Percentiles rank a stretch among this genome's conserved stretches.
phyloP scores from a whole-genome alignment of 2,888 invertebrate species.

The Mesochorus sp. region DNA sequence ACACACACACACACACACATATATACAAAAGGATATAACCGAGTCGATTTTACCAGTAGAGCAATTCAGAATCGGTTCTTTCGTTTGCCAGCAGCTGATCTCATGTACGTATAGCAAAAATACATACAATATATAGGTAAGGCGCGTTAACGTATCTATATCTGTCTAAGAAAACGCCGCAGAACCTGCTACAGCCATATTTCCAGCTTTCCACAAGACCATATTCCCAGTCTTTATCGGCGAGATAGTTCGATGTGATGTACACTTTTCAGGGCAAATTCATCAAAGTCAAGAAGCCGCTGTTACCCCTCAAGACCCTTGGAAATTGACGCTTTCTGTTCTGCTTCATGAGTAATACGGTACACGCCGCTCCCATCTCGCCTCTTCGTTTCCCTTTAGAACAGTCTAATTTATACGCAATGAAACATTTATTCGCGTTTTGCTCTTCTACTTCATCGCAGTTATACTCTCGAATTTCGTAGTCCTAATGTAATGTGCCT shows the following conservation, averaged over 20 bases:
- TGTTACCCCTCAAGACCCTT: background rate
- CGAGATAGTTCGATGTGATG: slow-evolving; percentile 4
- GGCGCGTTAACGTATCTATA: background rate
- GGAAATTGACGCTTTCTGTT: background rate
- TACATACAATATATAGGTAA: too few species aligned
- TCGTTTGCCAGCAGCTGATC: background rate
- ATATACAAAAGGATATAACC: background rate
- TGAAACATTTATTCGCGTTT: slow-evolving; percentile 13
- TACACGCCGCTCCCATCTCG: background rate
- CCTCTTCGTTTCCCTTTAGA: slow-evolving; percentile 5
- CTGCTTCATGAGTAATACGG: background rate
- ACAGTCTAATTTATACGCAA: slow-evolving; percentile 5
- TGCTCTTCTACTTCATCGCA: background rate
- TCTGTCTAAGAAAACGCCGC: background rate
- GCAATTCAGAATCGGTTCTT: background rate
- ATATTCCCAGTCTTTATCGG: background rate
- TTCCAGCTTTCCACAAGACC: slow-evolving; percentile 25
- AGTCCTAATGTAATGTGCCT: background rate
- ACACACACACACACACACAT: too few species aligned
- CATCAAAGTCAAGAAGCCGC: slow-evolving; percentile 67
- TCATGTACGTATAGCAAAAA: too few species aligned
- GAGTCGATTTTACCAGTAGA: too few species aligned
- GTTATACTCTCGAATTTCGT: background rate
- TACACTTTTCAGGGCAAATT: slow-evolving; percentile 68
- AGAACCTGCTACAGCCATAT: background rate